Percentiles rank a stretch among this genome's conserved stretches.
phyloP scores from a whole-genome alignment of 2,113 vertebrate species.

The Zosterops pallidus region DNA sequence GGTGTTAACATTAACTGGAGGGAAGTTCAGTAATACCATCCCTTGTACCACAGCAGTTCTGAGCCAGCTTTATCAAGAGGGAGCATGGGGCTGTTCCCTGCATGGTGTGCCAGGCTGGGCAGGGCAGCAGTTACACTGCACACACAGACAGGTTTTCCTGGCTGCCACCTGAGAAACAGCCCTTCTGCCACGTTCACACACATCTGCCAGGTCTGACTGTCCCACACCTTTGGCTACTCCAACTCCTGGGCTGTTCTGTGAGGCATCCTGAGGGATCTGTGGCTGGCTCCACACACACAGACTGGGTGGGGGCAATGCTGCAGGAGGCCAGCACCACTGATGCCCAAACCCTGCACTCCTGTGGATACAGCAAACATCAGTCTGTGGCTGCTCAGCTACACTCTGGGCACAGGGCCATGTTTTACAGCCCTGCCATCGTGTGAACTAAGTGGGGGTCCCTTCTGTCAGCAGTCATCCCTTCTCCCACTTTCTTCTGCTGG shows the following conservation, averaged over 20 bases:
- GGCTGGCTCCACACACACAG: fast-evolving
- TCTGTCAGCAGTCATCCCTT: not conserved
- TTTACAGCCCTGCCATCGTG: fast-evolving
- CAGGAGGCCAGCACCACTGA: not conserved
- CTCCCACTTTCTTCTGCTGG: fast-evolving
- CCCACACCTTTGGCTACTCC: not conserved
- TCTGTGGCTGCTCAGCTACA: not conserved
- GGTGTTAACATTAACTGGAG: not conserved
- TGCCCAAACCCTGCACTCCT: not conserved
- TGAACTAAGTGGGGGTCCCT: fast-evolving
- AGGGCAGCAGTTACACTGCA: not conserved
- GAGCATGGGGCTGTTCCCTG: fast-evolving
- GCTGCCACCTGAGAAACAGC: not conserved
- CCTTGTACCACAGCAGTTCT: not conserved
- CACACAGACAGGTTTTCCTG: not conserved
- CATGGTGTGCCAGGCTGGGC: fast-evolving
- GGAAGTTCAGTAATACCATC: not conserved
- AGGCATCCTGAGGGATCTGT: no score
- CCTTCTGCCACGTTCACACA: not conserved
- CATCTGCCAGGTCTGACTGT: not conserved
- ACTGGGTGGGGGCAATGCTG: fast-evolving
- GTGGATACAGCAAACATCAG: not conserved
- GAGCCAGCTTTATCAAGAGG: not conserved
- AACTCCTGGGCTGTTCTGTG: fast-evolving
- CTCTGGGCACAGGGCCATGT: fast-evolving